Evolutionary conservation across 2,888 invertebrate genomes (phyloP).

Genomic region (Leptarthrus brevirostris): DNA sequence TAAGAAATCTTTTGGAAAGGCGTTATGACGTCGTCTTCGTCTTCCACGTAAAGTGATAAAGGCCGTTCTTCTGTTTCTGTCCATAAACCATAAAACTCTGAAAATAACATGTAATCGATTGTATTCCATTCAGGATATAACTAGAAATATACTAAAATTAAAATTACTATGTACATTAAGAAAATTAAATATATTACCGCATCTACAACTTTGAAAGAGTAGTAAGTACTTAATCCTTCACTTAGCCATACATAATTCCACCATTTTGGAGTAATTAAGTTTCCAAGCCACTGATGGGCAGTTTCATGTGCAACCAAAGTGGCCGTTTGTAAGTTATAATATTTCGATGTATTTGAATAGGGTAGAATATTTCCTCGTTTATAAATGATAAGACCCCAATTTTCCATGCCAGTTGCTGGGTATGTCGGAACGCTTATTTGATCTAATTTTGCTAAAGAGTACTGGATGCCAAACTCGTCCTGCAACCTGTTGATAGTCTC

Average conservation of each 20-base stretch:
- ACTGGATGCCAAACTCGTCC: constrained; percentile 78
- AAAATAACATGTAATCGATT: no score
- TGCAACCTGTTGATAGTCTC: constrained; percentile 76
- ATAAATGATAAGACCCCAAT: constrained; percentile 87
- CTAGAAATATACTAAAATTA: no score
- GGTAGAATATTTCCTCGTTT: constrained; percentile 38
- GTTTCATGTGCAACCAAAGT: not conserved
- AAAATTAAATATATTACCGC: not conserved
- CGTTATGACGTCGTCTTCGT: no score
- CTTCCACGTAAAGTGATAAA: no score
- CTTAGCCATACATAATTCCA: constrained; percentile 77
- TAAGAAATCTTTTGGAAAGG: no score
- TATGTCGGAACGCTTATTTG: constrained; percentile 90
- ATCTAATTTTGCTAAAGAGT: constrained; percentile 84
- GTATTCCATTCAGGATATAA: no score
- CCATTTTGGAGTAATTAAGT: constrained; percentile 73
- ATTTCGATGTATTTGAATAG: not conserved
- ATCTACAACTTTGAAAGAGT: not conserved
- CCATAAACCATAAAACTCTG: no score
- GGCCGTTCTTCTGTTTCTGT: no score
- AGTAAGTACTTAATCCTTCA: constrained; percentile 75
- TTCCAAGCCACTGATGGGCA: constrained; percentile 80
- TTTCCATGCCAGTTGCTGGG: constrained; percentile 89
- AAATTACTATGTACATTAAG: no score
- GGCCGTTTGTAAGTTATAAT: not conserved